Evolutionary conservation across 2,888 invertebrate species (phyloP).

Genomic region (Drosophila seclusa): DNA sequence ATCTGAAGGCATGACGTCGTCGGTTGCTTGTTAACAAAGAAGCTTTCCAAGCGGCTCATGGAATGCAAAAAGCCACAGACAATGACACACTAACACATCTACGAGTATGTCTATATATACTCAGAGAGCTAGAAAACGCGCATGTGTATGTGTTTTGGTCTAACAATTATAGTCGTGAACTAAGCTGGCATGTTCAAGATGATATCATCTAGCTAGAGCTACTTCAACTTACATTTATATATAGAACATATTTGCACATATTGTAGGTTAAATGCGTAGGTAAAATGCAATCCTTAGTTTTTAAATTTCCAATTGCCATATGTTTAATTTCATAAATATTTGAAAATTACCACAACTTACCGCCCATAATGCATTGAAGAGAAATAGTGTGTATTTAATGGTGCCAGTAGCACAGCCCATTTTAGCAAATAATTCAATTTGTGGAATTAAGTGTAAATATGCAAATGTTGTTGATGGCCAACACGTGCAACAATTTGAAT

Average conservation of each 20-base stretch:
- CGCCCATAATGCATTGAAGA: conserved; percentile 81
- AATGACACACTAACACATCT: conserved; percentile 42
- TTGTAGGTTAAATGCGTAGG: neutral
- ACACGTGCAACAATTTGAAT: conserved; percentile 64
- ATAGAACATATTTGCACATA: conserved; percentile 14
- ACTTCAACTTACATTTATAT: neutral
- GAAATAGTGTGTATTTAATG: conserved; percentile 75
- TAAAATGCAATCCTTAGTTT: conserved; percentile 3
- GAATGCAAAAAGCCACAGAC: conserved; percentile 61
- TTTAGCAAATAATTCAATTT: conserved; percentile 30
- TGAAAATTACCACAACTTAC: conserved; percentile 65
- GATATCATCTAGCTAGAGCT: conserved; percentile 73
- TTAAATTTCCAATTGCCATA: conserved; percentile 31
- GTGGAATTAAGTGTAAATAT: conserved; percentile 18
- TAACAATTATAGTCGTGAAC: conserved; percentile 57
- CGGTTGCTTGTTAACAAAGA: conserved; percentile 47
- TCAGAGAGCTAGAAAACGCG: conserved; percentile 7
- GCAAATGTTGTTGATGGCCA: conserved; percentile 21
- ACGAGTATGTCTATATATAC: neutral
- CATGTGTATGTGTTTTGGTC: conserved; percentile 23
- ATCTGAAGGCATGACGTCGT: conserved; percentile 69
- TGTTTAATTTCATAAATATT: conserved; percentile 34
- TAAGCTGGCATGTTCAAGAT: conserved; percentile 70
- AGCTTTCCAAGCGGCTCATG: conserved; percentile 60
- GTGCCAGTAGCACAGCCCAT: conserved; percentile 82